phyloP scores from a whole-genome alignment of 2,888 invertebrate species.

The Atethmia centrago region DNA sequence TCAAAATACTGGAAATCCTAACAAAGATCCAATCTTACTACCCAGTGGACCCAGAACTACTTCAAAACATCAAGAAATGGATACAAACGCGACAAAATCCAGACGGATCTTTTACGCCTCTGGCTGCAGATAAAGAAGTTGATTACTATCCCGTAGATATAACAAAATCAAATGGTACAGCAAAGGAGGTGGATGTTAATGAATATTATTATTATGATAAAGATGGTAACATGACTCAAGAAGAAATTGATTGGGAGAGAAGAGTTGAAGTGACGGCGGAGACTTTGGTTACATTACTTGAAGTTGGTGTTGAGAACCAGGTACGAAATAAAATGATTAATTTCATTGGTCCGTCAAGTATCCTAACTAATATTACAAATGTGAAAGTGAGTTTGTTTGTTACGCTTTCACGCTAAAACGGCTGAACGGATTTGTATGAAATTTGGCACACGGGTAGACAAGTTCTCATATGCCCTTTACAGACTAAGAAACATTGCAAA shows the following conservation, averaged over 20 bases:
- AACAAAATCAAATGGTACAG: constrained; percentile 79
- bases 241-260: constrained; percentile 88
- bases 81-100: constrained; percentile 90
- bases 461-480: too few relatives aligned
- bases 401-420: too few relatives aligned
- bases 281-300: constrained; percentile 91
- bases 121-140: constrained; percentile 91
- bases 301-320: constrained; percentile 91
- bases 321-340: constrained; percentile 68
- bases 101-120: constrained; percentile 91
- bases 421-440: too few relatives aligned
- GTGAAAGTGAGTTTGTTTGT: too few relatives aligned
- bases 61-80: constrained; percentile 91
- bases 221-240: constrained; percentile 88
- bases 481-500: too few relatives aligned
- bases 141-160: constrained; percentile 87
- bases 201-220: constrained; percentile 89
- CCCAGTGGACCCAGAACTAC: constrained; percentile 91
- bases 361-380: too few relatives aligned
- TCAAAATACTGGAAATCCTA: constrained; percentile 91
- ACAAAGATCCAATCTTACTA: constrained; percentile 91
- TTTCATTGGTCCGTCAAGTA: too few relatives aligned
- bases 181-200: constrained; percentile 83
- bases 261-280: constrained; percentile 92
- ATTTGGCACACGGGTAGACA: too few relatives aligned